Evolutionary conservation across 1,140 invertebrate genomes (phyloP).

Genomic region (Rhagoletis pomonella): DNA sequence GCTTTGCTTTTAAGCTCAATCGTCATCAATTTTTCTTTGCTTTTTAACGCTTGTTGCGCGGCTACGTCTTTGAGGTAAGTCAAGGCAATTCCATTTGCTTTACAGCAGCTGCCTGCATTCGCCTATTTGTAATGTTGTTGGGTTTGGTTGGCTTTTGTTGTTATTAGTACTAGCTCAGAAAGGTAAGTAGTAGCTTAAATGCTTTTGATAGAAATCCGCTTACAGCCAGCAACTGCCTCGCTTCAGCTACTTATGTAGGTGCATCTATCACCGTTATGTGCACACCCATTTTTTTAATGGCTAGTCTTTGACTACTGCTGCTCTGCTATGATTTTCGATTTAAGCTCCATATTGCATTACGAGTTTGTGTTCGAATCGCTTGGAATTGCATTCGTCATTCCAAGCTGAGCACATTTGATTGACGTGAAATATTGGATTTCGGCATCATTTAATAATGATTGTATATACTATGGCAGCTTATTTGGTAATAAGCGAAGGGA

Average conservation of each 20-base stretch:
- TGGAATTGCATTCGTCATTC: constrained; percentile 18
- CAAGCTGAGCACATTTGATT: constrained; percentile 9
- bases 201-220: background rate
- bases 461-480: background rate
- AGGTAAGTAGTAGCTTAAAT: background rate
- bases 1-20: background rate
- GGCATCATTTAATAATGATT: background rate
- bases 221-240: background rate
- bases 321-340: background rate
- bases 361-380: background rate
- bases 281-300: background rate
- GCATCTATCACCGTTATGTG: background rate
- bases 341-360: constrained; percentile 14
- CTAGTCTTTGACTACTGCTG: background rate
- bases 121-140: background rate
- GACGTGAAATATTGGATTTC: constrained; percentile 36
- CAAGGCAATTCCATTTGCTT: constrained; percentile 17
- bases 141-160: background rate
- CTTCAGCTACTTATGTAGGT: background rate
- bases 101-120: background rate
- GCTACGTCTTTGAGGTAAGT: background rate
- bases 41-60: background rate
- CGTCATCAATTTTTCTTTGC: background rate
- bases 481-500: too few species aligned
- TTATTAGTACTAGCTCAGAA: background rate